phyloP scores from a whole-genome alignment of 2,888 invertebrate genomes.

The Taenaris catops region DNA sequence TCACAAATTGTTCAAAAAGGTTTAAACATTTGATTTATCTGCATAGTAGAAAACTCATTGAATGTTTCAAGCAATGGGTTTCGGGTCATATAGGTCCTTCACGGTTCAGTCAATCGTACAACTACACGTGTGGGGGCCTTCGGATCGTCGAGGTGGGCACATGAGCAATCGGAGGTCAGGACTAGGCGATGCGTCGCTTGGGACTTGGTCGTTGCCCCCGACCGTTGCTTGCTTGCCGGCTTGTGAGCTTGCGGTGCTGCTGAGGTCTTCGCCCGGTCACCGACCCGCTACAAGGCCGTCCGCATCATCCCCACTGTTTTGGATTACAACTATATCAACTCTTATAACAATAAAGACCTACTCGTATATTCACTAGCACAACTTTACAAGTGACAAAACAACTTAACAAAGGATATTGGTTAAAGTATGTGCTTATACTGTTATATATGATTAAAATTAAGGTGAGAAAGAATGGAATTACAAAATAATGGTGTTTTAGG shows the following conservation, averaged over 20 bases:
- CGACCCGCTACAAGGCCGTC: slow-evolving; percentile 76
- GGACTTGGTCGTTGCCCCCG: slow-evolving; percentile 74
- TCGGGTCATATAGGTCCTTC: neutral
- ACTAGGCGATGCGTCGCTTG: slow-evolving; percentile 51
- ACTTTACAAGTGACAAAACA: no score
- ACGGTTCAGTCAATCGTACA: slow-evolving; percentile 1
- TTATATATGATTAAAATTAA: no score
- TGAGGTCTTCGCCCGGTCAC: slow-evolving; percentile 77
- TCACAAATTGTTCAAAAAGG: no score
- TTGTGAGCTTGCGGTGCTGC: slow-evolving; percentile 49
- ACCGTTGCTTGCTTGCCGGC: slow-evolving; percentile 68
- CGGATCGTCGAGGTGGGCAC: slow-evolving; percentile 17
- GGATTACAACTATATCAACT: slow-evolving; percentile 48
- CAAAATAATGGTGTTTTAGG: no score
- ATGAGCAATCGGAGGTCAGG: slow-evolving; percentile 39
- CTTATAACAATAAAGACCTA: no score
- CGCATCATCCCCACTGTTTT: slow-evolving; percentile 71
- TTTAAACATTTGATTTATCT: neutral
- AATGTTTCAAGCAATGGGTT: neutral
- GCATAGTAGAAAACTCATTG: neutral
- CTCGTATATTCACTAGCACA: no score
- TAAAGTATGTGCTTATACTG: no score
- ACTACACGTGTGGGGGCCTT: slow-evolving; percentile 18
- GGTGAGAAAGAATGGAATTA: no score
- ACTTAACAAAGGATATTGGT: no score